Evolutionary conservation across 2,113 vertebrate species (phyloP).

Genomic region (Hylia prasina): DNA sequence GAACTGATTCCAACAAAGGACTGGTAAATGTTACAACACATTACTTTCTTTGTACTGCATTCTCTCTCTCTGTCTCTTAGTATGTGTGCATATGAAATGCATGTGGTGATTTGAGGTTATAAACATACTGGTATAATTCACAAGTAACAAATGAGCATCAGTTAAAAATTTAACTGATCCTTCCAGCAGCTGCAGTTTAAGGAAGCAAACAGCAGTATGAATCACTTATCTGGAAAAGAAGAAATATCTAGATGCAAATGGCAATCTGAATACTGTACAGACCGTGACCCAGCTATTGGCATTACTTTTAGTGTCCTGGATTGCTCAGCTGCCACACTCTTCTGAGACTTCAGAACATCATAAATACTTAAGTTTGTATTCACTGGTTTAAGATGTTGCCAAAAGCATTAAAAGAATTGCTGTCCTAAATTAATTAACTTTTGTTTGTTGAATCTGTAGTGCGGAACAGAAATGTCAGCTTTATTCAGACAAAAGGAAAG

Average conservation of each 20-base stretch:
- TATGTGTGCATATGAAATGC: neutral
- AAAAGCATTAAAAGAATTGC: slow-evolving; percentile 21
- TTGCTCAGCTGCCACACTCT: neutral
- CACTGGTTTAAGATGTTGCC: slow-evolving; percentile 2
- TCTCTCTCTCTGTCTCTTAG: neutral
- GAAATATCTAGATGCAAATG: neutral
- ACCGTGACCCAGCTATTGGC: neutral
- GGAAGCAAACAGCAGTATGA: neutral
- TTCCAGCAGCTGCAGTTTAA: neutral
- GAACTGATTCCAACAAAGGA: neutral
- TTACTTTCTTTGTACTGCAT: neutral
- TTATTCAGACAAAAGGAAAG: slow-evolving; percentile 53
- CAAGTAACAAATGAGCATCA: neutral
- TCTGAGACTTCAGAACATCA: neutral
- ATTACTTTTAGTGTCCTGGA: neutral
- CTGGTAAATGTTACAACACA: neutral
- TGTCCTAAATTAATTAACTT: slow-evolving; percentile 48
- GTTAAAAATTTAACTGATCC: neutral
- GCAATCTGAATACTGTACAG: neutral
- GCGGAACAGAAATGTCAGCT: slow-evolving; percentile 55
- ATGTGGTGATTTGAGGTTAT: neutral
- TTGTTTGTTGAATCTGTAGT: slow-evolving; percentile 27
- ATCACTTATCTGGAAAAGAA: neutral
- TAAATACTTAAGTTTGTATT: neutral
- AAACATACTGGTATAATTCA: neutral